These are phyloP conservation scores for Paguma larvata DNA, from an alignment of 2,797 vertebrate species.

Conservation along the genomic window DNA sequence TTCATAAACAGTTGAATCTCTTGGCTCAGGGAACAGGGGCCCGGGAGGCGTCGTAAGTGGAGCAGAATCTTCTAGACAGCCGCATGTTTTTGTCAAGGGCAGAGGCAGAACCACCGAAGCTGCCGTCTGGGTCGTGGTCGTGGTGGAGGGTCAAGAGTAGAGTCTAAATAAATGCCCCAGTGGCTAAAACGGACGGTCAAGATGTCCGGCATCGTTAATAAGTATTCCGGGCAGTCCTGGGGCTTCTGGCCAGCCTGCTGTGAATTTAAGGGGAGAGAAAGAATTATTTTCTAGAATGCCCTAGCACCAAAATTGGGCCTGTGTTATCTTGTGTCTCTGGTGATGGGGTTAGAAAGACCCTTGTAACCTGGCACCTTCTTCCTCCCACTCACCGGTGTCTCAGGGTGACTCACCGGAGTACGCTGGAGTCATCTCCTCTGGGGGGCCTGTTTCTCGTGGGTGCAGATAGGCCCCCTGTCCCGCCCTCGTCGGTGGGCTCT, in stretches of 20 bases:
- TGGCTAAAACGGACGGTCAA: not conserved
- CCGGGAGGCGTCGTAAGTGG: not conserved
- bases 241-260: not conserved
- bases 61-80: not conserved
- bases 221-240: not conserved
- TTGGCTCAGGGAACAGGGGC: not conserved
- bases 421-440: not conserved
- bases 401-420: not conserved
- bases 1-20: slow-evolving; percentile 60
- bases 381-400: not conserved
- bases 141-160: not conserved
- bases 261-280: slow-evolving; percentile 18
- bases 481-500: not conserved
- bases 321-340: not conserved
- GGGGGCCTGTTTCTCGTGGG: not conserved
- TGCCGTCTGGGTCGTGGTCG: not conserved
- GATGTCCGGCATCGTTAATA: not conserved
- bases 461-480: not conserved
- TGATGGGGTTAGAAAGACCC: not conserved
- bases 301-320: not conserved
- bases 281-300: not conserved
- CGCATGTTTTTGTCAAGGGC: not conserved
- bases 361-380: not conserved
- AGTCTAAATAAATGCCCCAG: not conserved
- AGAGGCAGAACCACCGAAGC: not conserved